Conservation (phyloP, 2,888 invertebrate species). For the Eutolmus rufibarbis region DNA sequence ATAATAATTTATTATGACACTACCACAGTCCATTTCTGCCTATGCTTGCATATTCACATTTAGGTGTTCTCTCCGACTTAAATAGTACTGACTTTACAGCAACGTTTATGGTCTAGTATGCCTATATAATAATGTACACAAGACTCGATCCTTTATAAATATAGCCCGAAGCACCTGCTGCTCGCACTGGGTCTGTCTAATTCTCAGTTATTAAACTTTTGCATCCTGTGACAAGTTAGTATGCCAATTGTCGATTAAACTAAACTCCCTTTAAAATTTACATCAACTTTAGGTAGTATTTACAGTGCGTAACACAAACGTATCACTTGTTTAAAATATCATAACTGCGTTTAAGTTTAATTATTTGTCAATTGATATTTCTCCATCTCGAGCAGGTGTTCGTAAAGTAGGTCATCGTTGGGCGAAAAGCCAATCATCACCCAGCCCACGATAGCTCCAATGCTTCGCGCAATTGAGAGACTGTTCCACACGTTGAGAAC, state of each 20-base stretch:
- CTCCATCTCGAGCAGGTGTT: constrained; percentile 63
- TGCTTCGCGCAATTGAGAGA: constrained; percentile 65
- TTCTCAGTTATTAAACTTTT: background rate
- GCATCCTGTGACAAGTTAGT: background rate
- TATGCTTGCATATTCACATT: constrained; percentile 12
- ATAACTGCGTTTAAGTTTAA: constrained; percentile 49
- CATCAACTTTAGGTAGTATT: constrained; percentile 30
- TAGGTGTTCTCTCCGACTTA: background rate
- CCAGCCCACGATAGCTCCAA: constrained; percentile 67
- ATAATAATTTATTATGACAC: constrained; percentile 26
- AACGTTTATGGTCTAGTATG: background rate
- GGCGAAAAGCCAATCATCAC: constrained; percentile 66
- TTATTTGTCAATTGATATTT: constrained; percentile 63
- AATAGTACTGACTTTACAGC: background rate
- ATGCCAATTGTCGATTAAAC: constrained; percentile 1
- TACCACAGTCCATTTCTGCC: constrained; percentile 13
- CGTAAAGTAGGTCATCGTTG: constrained; percentile 65
- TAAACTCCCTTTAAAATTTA: constrained; percentile 24
- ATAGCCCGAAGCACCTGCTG: background rate
- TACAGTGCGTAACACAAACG: constrained; percentile 17
- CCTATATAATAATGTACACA: constrained; percentile 30
- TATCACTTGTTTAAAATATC: constrained; percentile 30
- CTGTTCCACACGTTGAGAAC: constrained; percentile 66
- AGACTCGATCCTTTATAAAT: constrained; percentile 18
- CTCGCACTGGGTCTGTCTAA: background rate